These are phyloP conservation scores for Porites lutea DNA, from an alignment of 64 coral and sea anemone species.

Conservation along the genomic window DNA sequence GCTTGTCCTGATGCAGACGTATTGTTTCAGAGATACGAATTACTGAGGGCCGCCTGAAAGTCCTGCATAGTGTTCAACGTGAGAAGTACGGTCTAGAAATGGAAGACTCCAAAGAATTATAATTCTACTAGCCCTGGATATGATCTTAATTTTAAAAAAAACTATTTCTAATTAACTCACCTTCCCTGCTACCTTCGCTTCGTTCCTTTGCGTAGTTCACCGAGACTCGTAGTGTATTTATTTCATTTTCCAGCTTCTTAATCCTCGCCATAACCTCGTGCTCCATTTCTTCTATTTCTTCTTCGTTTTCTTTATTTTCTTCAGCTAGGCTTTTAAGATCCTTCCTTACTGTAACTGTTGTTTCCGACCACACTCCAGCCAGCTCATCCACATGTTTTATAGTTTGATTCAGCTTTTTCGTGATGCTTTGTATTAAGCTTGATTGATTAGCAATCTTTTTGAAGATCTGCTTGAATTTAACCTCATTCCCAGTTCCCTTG, in stretches of 20 bases:
- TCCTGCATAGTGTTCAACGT: too few species aligned
- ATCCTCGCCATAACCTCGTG: neutral
- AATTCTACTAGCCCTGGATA: too few species aligned
- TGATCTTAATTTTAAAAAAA: neutral
- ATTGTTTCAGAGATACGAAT: too few species aligned
- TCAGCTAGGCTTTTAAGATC: conserved; percentile 8
- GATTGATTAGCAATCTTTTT: conserved; percentile 14
- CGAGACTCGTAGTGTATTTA: neutral
- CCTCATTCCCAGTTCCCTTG: neutral
- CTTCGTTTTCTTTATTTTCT: neutral
- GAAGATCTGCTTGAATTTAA: conserved; percentile 19
- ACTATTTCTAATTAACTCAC: neutral
- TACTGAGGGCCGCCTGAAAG: too few species aligned
- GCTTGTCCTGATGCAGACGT: too few species aligned
- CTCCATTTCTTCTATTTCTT: neutral
- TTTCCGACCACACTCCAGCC: conserved; percentile 34
- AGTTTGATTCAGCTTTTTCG: neutral
- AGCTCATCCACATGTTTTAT: conserved; percentile 22
- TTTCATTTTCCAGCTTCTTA: neutral
- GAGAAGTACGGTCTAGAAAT: too few species aligned
- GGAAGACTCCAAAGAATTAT: too few species aligned
- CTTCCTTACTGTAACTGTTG: neutral
- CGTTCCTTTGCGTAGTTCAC: neutral
- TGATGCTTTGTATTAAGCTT: neutral
- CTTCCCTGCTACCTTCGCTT: neutral